Evolutionary conservation across 1,140 invertebrate genomes (phyloP).

Genomic region (Dreissena polymorpha): DNA sequence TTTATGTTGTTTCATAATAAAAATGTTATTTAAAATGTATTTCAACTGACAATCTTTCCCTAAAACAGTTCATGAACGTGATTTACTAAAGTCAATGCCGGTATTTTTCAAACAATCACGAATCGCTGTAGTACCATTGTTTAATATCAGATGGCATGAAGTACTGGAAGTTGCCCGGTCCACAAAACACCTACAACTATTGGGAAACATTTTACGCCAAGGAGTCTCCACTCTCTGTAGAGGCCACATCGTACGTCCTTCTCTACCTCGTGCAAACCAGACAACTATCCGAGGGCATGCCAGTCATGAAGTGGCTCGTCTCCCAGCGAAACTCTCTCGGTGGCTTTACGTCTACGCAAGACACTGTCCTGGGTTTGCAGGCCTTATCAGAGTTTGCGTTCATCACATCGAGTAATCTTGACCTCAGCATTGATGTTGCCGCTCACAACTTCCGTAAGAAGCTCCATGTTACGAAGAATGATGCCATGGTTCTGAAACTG

Average conservation of each 20-base stretch:
- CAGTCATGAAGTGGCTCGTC: conserved; percentile 91
- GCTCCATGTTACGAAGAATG: conserved; percentile 13
- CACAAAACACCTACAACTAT: conserved; percentile 71
- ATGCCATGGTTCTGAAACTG: conserved; percentile 31
- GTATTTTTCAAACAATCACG: no score
- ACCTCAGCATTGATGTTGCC: conserved; percentile 17
- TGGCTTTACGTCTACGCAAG: conserved; percentile 88
- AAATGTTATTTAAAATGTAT: no score
- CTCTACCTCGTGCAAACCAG: conserved; percentile 81
- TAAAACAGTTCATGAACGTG: background rate
- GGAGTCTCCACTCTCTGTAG: conserved; percentile 84
- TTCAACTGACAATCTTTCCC: no score
- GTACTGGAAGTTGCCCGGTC: conserved; percentile 68
- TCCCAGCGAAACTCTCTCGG: conserved; percentile 88
- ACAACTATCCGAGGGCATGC: conserved; percentile 81
- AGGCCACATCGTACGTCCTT: conserved; percentile 91
- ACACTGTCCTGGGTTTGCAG: conserved; percentile 33
- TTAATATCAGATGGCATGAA: conserved; percentile 39
- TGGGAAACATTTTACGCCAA: conserved; percentile 32
- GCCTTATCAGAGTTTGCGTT: conserved; percentile 36
- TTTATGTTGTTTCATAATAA: no score
- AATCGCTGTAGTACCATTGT: no score
- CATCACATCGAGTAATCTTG: background rate
- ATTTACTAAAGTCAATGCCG: background rate
- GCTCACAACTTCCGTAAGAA: conserved; percentile 21